Percentiles rank a stretch among this genome's conserved stretches.
Evolutionary conservation across 2,797 vertebrate species (phyloP).

Genomic region (Melanotaenia parkinsoni): DNA sequence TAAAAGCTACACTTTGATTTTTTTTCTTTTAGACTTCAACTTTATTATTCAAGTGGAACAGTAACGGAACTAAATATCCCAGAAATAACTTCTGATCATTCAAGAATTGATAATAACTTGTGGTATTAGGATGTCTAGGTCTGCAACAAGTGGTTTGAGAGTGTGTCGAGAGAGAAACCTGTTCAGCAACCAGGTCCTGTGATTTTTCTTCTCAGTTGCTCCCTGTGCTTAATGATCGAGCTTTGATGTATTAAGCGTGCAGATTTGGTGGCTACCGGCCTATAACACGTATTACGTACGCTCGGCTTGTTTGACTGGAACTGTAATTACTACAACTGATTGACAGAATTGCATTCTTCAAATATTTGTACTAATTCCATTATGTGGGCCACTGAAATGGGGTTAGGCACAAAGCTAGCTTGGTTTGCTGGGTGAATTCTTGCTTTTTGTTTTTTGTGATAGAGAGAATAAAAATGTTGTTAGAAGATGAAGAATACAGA

Average conservation of each 20-base stretch:
- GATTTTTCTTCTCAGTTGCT: conserved; percentile 35
- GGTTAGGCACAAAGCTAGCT: conserved; percentile 37
- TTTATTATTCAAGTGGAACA: conserved; percentile 15
- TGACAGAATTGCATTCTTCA: conserved; percentile 76
- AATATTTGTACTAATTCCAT: conserved; percentile 77
- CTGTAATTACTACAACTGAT: conserved; percentile 72
- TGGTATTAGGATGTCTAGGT: conserved; percentile 49
- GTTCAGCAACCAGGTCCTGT: conserved; percentile 45
- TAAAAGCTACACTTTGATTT: neutral
- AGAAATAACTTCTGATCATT: conserved; percentile 47
- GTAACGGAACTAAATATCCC: conserved; percentile 24
- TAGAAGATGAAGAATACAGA: neutral
- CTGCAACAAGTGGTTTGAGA: conserved; percentile 32
- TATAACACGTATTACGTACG: conserved; percentile 48
- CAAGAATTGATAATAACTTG: conserved; percentile 49
- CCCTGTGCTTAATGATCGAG: conserved; percentile 15
- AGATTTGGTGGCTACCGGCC: conserved; percentile 46
- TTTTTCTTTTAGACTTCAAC: neutral
- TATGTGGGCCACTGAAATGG: conserved; percentile 65
- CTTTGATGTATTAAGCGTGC: conserved; percentile 65
- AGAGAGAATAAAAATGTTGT: conserved; percentile 7
- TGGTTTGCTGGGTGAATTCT: conserved; percentile 23
- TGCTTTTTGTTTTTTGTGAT: conserved; percentile 13
- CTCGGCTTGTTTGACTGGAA: conserved; percentile 55
- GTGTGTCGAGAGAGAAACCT: conserved; percentile 32